These are phyloP conservation scores for Molossus alvarezi DNA, from an alignment of 2,797 vertebrate species.

Conservation along the genomic window DNA sequence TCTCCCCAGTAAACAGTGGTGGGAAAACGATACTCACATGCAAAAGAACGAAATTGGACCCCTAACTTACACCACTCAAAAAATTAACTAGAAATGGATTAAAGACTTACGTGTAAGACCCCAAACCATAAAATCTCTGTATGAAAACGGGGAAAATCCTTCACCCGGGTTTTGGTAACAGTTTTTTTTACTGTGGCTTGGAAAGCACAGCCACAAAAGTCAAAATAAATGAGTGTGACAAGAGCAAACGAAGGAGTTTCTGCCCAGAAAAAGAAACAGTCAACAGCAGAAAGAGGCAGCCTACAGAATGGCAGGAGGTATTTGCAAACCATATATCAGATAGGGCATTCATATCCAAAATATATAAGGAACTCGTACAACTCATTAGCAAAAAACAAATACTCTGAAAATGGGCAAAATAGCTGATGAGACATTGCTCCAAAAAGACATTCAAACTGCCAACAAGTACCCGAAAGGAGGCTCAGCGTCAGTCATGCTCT, in stretches of 20 bases:
- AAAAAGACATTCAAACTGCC: not conserved
- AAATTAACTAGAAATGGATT: not conserved
- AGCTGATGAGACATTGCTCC: not conserved
- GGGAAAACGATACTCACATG: not conserved
- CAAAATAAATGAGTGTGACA: not conserved
- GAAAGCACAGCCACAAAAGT: not conserved
- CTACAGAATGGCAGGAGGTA: not conserved
- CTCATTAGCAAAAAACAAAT: not conserved
- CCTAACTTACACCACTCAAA: not conserved
- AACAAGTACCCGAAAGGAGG: not conserved
- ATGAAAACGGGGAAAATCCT: not conserved
- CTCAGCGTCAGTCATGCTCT: not conserved
- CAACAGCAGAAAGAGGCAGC: not conserved
- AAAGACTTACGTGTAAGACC: not conserved
- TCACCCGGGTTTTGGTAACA: not conserved
- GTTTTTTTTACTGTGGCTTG: not conserved
- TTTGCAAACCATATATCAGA: not conserved
- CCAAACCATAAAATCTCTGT: not conserved
- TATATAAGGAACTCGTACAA: not conserved
- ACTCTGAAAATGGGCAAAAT: not conserved
- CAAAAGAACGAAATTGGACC: not conserved
- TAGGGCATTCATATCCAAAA: not conserved
- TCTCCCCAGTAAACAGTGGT: not conserved
- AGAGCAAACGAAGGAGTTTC: not conserved
- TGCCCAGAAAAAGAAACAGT: not conserved